Conservation (phyloP, 2,113 vertebrate genomes). For the Ammospiza nelsoni region DNA sequence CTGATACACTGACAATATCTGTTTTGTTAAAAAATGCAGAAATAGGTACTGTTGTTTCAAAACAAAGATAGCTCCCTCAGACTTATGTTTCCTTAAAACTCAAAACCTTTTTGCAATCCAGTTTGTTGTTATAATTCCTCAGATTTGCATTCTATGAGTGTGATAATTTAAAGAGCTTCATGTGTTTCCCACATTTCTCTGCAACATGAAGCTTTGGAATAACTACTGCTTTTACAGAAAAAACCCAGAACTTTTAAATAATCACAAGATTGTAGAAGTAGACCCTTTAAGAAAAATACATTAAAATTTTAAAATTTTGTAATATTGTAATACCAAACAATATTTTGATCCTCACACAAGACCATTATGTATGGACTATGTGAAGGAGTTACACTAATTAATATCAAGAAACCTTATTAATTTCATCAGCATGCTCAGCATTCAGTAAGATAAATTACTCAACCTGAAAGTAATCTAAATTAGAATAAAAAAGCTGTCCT, state of each 20-base stretch:
- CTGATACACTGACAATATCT: neutral
- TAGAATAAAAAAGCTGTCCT: neutral
- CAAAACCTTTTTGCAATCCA: neutral
- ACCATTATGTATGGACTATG: neutral
- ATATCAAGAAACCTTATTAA: neutral
- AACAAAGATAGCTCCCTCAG: neutral
- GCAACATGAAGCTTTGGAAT: neutral
- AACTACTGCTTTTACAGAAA: neutral
- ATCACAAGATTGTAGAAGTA: neutral
- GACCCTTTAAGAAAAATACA: neutral
- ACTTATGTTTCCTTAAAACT: neutral
- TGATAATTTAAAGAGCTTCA: neutral
- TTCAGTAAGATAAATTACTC: neutral
- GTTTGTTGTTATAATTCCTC: neutral
- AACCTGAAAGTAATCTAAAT: neutral
- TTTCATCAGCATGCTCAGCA: neutral
- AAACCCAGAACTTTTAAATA: neutral
- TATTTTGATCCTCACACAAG: neutral
- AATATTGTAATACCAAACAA: neutral
- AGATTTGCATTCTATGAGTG: neutral
- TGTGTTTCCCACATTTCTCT: neutral
- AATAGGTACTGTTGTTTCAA: neutral
- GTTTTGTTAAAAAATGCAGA: neutral
- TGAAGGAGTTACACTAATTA: neutral
- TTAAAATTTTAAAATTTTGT: neutral